Percentiles rank a stretch among this genome's conserved stretches.
phyloP scores from a whole-genome alignment of 1,140 invertebrate genomes.

The Drosophila mojavensis region DNA sequence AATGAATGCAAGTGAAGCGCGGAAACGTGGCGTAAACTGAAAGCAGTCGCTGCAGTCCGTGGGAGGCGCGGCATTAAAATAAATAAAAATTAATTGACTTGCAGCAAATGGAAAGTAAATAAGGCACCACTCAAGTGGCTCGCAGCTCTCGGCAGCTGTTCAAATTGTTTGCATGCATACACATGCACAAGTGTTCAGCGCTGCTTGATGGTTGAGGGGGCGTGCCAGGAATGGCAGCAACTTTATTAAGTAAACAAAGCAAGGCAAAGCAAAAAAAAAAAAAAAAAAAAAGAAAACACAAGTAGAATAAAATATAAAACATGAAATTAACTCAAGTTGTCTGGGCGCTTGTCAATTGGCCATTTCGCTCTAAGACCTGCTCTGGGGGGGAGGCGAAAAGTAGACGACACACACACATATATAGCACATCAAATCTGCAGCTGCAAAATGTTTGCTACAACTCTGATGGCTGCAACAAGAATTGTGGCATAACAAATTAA shows the following conservation, averaged over 20 bases:
- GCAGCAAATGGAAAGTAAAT: conserved; percentile 49
- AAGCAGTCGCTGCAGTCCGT: not conserved
- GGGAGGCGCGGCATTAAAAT: conserved; percentile 47
- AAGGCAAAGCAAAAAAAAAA: no score
- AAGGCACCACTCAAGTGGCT: conserved; percentile 41
- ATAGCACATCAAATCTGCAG: no score
- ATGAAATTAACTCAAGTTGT: conserved; percentile 35
- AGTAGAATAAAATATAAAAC: conserved; percentile 21
- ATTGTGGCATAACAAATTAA: not conserved
- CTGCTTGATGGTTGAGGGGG: no score
- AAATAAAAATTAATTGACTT: conserved; percentile 64
- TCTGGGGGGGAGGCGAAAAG: no score
- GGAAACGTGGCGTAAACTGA: not conserved
- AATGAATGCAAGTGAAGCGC: not conserved
- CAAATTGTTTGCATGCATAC: conserved; percentile 6
- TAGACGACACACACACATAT: no score
- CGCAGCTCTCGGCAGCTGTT: conserved; percentile 9
- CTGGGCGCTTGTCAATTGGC: conserved; percentile 10
- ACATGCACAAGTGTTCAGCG: no score
- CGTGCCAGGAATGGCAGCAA: no score
- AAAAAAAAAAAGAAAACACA: not conserved
- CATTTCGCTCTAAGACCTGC: no score
- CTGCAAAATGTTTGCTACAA: no score
- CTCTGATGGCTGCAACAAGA: not conserved
- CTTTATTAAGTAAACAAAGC: no score